Conservation (phyloP, 1,140 invertebrate genomes). For the Eriosoma lanigerum region DNA sequence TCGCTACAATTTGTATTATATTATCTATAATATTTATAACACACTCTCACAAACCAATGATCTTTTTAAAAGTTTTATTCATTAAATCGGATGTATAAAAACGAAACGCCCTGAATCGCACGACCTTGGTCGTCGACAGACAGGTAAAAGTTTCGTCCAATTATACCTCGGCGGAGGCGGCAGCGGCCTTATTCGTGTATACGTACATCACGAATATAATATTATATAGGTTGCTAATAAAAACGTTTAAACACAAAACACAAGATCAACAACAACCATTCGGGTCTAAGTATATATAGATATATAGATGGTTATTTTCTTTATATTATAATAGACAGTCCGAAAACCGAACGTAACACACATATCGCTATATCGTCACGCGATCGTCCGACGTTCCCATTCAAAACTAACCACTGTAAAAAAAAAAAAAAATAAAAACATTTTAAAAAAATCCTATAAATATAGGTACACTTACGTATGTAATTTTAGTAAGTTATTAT, state of each 20-base stretch:
- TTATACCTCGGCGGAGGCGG: not conserved
- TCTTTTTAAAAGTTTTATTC: no score
- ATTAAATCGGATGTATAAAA: no score
- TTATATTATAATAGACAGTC: not conserved
- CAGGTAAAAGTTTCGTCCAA: slow-evolving; percentile 13
- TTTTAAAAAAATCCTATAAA: not conserved
- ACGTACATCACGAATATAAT: not conserved
- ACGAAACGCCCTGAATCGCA: not conserved
- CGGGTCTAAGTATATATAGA: not conserved
- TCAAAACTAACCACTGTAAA: not conserved
- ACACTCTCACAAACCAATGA: no score
- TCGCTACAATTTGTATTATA: no score
- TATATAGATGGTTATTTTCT: no score
- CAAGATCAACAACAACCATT: not conserved
- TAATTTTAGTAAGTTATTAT: not conserved
- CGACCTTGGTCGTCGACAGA: not conserved
- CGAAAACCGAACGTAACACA: not conserved
- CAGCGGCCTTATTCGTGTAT: not conserved
- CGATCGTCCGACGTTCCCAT: slow-evolving; percentile 1
- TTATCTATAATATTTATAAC: no score
- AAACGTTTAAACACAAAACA: slow-evolving; percentile 1
- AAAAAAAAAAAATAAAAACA: not conserved
- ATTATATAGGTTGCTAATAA: not conserved
- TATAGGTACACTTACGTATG: not conserved
- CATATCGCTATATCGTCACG: not conserved